These are phyloP conservation scores for Cynocephalus volans DNA, from an alignment of 2,113 vertebrate species.

Conservation along the genomic window DNA sequence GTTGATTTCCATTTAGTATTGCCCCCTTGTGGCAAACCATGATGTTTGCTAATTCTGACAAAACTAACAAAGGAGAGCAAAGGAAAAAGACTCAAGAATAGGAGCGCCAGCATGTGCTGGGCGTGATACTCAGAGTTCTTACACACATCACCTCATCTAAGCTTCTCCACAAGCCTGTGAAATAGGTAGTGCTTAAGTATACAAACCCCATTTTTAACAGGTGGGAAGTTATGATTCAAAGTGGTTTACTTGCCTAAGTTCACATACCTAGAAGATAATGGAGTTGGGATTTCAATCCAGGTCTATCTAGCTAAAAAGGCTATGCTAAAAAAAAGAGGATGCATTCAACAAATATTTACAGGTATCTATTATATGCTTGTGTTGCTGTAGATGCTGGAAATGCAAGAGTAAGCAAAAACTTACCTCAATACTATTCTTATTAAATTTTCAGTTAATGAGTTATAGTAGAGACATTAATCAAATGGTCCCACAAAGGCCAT, in stretches of 20 bases:
- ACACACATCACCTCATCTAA: background rate
- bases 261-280: background rate
- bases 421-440: background rate
- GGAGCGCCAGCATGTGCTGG: background rate
- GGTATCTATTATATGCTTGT: background rate
- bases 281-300: background rate
- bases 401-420: background rate
- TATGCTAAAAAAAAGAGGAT: background rate
- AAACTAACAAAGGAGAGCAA: background rate
- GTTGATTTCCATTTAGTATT: slow-evolving; percentile 45
- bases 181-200: background rate
- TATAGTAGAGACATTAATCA: background rate
- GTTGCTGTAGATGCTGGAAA: background rate
- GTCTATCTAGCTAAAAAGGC: background rate
- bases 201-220: background rate
- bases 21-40: slow-evolving; percentile 66
- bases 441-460: slow-evolving; percentile 24
- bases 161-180: background rate
- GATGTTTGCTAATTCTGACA: background rate
- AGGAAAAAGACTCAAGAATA: background rate
- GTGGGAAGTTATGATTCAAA: background rate
- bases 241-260: background rate
- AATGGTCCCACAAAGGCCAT: background rate
- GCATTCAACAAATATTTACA: background rate
- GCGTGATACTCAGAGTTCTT: background rate